Evolutionary conservation across 2,113 vertebrate genomes (phyloP), one percentile per base, ranked within the genome.

Genomic region (Ctenomys sociabilis): DNA sequence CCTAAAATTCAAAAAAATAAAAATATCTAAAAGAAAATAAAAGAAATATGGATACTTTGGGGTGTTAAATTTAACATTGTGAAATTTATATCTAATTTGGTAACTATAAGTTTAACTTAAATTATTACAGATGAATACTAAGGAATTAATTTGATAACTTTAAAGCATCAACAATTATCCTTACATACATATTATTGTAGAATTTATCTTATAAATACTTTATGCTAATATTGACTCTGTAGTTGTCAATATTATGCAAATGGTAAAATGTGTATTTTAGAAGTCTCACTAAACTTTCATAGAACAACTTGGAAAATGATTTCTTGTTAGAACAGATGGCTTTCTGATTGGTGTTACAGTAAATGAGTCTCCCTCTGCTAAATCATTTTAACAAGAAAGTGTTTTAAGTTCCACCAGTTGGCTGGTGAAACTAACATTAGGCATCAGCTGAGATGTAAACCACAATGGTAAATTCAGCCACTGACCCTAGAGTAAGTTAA

Each of bases 341-440:
- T 97, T 98, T 95, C 96, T 97, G 90, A 98, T 97, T 96, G 96
- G 97, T 64, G 80, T 87, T 94, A 70, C 97, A 98, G 97, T 96
- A 88, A 40, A 96, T 91, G 97, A 97, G 96, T 97, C 96, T 97
- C 97, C 85, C 96, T 98, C 92, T 96, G 86, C 95, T 95, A 94
- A 97, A 94, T 97, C 93, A 91, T 96, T 98, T 98, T 95, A 98
- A 87, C 84, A 96, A 85, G 94, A 83, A 97, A 98, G 63, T 37
- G 70, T 96, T 97, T 95, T 96, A 98, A 97, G 88, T 97, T 97
- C 94, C 1, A 98, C 91, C 95, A 97, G 86, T 97, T 97, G 95
- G 85, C 87, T 97, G 96, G 96, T 97, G 96, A 98, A 88, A 97
- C 98, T 97, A 98, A 80, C 77, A 96, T 94, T 80, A 96, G 85